Conservation (phyloP, 1,140 invertebrate species). For the Aphaenogaster rudis region DNA sequence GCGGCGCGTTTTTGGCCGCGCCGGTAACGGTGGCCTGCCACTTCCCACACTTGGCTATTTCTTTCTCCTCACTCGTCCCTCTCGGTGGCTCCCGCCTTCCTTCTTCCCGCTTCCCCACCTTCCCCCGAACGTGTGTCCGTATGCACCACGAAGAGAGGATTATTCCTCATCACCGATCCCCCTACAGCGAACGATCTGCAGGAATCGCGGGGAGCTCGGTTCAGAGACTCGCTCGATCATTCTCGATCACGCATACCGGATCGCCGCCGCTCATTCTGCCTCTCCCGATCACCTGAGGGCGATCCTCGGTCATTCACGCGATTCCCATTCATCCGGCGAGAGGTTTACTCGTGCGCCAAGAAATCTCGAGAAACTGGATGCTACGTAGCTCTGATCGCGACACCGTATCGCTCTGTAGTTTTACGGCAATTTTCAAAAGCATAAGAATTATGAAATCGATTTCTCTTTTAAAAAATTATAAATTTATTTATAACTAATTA, state of each 20-base stretch:
- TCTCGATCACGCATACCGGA: slow-evolving; percentile 73
- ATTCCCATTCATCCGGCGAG: slow-evolving; percentile 80
- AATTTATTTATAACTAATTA: neutral
- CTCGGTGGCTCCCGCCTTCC: slow-evolving; percentile 35
- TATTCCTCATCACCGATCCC: slow-evolving; percentile 54
- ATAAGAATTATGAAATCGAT: neutral
- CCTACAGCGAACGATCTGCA: slow-evolving; percentile 43
- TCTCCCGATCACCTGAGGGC: slow-evolving; percentile 57
- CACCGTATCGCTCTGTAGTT: neutral
- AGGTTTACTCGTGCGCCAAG: neutral
- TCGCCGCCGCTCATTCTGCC: slow-evolving; percentile 68
- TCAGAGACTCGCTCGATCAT: slow-evolving; percentile 67
- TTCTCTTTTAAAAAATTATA: neutral
- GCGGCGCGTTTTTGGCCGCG: slow-evolving; percentile 76
- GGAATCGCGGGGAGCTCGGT: slow-evolving; percentile 45
- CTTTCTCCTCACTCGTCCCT: slow-evolving; percentile 46
- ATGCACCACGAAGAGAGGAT: slow-evolving; percentile 56
- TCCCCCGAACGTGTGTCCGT: slow-evolving; percentile 7
- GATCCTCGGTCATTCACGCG: slow-evolving; percentile 79
- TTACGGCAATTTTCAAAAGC: neutral
- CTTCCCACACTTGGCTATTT: slow-evolving; percentile 75
- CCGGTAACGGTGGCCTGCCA: slow-evolving; percentile 80
- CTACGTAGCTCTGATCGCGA: slow-evolving; percentile 18
- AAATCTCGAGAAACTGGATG: slow-evolving; percentile 15
- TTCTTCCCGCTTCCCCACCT: neutral